Evolutionary conservation across 2,888 invertebrate species (phyloP).

Genomic region (Fragum whitleyi): DNA sequence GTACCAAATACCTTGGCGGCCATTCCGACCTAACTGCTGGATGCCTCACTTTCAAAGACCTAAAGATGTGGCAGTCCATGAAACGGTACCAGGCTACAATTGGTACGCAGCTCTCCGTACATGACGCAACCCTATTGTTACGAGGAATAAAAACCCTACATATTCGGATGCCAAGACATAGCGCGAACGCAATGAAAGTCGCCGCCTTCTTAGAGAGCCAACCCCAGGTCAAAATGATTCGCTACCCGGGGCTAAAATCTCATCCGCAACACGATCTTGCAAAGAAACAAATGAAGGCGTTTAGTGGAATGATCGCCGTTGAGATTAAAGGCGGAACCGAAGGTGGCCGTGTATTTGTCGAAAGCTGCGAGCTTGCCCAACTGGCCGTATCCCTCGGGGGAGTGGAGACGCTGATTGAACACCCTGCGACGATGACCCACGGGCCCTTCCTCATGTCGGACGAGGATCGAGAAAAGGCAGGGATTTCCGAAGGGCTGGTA

Average conservation of each 20-base stretch:
- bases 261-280: slow-evolving; percentile 81
- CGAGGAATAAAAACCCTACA: slow-evolving; percentile 95
- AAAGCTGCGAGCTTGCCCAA: slow-evolving; percentile 75
- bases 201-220: slow-evolving; percentile 94
- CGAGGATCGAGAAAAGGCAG: slow-evolving; percentile 90
- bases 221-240: slow-evolving; percentile 89
- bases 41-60: slow-evolving; percentile 77
- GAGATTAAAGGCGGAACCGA: slow-evolving; percentile 92
- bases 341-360: slow-evolving; percentile 89
- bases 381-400: slow-evolving; percentile 97
- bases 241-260: slow-evolving; percentile 89
- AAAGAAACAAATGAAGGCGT: slow-evolving; percentile 92
- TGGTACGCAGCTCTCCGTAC: slow-evolving; percentile 76
- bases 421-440: slow-evolving; percentile 98
- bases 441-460: slow-evolving; percentile 92
- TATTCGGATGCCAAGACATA: slow-evolving; percentile 95
- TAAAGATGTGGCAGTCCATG: slow-evolving; percentile 78
- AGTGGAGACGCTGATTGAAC: slow-evolving; percentile 96
- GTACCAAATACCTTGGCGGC: slow-evolving; percentile 85
- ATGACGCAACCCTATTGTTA: slow-evolving; percentile 75
- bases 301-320: slow-evolving; percentile 96
- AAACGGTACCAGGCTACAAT: slow-evolving; percentile 73
- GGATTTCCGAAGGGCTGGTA: slow-evolving; percentile 94
- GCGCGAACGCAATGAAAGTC: slow-evolving; percentile 91
- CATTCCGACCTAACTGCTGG: slow-evolving; percentile 85